Evolutionary conservation across 2,888 invertebrate genomes (phyloP), one percentile per base, ranked within the genome.

Genomic region (Thecophora atra): DNA sequence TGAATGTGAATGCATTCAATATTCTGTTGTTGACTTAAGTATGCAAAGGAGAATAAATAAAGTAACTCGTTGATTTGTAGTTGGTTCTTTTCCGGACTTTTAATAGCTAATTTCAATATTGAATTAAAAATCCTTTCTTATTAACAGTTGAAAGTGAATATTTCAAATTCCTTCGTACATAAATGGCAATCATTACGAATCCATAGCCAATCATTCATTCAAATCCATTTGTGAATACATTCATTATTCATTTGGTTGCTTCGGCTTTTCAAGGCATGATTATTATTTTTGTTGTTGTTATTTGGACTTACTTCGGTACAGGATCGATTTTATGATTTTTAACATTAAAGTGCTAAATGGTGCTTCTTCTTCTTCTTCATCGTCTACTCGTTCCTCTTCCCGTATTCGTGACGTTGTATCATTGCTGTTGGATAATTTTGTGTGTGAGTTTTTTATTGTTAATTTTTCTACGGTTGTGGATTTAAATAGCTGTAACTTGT

Each of bases 321-420:
- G 24, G n/a, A 62, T 26, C 47, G 60, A 65, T 73, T 78, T 78
- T 78, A 76, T 78, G 75, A 77, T 81, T 81, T 82, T 82, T 82
- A 80, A 80, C 82, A 83, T 77, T 79, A 78, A 83, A 71, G 81
- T 83, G 82, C 78, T 82, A 82, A 82, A 83, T 82, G 83, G 78
- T 79, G 80, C 76, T 63, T 71, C 30, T 30, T 30, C 30, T 71
- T 73, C 68, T 60, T 69, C 24, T 56, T 73, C n/a, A n/a, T n/a
- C n/a, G n/a, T n/a, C n/a, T 79, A 80, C 76, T 63, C 69, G 5
- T 30, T 30, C 30, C 70, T 73, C 68, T 60, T 69, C 24, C 51
- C 72, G 64, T 28, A 62, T 63, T 74, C 74, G 73, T 74, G 73
- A 74, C 76, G 74, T 72, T 69, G 58, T 47, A 28, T 47, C 19